Evolutionary conservation across 2,797 vertebrate species (phyloP).

Genomic region (Otus scops): DNA sequence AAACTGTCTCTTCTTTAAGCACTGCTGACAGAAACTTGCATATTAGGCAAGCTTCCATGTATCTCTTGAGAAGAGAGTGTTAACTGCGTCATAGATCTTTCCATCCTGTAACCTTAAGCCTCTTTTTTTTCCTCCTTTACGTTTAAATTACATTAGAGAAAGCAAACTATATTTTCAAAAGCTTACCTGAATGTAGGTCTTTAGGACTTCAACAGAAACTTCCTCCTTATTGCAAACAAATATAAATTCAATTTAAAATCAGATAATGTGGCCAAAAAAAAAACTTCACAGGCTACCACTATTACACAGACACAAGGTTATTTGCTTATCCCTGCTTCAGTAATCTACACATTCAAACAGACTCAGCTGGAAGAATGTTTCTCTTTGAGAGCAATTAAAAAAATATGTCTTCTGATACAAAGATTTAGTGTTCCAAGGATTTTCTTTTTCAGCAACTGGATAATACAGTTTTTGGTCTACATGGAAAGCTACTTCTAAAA

Average conservation of each 20-base stretch:
- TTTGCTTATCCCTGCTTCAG: not conserved
- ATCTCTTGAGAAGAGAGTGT: not conserved
- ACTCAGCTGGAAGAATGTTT: not conserved
- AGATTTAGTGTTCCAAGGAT: not conserved
- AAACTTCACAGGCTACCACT: not conserved
- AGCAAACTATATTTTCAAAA: not conserved
- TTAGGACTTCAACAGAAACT: conserved; percentile 88
- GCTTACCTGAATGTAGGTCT: conserved; percentile 88
- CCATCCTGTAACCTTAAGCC: not conserved
- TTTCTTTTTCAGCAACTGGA: not conserved
- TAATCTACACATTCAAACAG: not conserved
- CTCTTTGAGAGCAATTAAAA: not conserved
- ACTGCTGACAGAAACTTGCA: not conserved
- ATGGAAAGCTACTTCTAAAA: not conserved
- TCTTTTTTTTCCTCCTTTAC: not conserved
- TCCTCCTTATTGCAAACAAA: conserved; percentile 84
- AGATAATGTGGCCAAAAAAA: not conserved
- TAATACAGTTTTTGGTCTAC: not conserved
- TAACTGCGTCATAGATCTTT: not conserved
- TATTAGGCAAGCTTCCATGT: not conserved
- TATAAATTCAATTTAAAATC: not conserved
- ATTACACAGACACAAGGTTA: not conserved
- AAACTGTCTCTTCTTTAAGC: not conserved
- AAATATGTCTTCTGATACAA: not conserved
- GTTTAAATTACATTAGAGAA: not conserved